phyloP scores from a whole-genome alignment of 2,113 vertebrate genomes.

The Pelusios castaneus region DNA sequence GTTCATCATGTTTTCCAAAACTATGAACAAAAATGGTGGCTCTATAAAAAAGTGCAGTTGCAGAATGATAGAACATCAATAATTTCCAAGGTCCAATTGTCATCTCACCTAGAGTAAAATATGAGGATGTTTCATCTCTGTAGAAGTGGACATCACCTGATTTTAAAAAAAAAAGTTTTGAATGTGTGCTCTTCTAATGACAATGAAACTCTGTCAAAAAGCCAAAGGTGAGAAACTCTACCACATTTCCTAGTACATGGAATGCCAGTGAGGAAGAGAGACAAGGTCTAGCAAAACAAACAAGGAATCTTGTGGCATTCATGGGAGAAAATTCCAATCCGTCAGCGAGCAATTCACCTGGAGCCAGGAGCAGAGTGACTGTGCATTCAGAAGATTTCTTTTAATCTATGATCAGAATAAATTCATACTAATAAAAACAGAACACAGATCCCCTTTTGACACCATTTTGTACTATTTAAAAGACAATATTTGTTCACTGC shows the following conservation, averaged over 20 bases:
- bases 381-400: slow-evolving; percentile 28
- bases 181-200: not conserved
- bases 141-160: not conserved
- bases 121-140: not conserved
- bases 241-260: slow-evolving; percentile 12
- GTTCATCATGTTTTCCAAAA: slow-evolving; percentile 8
- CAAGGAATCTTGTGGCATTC: no score
- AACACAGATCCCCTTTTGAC: slow-evolving; percentile 71
- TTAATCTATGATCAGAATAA: slow-evolving; percentile 67
- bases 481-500: slow-evolving; percentile 76
- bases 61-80: not conserved
- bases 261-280: not conserved
- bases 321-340: no score
- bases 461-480: slow-evolving; percentile 74
- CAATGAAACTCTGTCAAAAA: not conserved
- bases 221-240: not conserved
- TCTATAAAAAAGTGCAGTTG: not conserved
- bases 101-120: not conserved
- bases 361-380: slow-evolving; percentile 33
- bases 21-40: not conserved
- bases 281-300: not conserved
- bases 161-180: not conserved
- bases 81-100: not conserved
- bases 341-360: slow-evolving; percentile 30
- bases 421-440: slow-evolving; percentile 72